Conservation (phyloP, 2,888 invertebrate species). For the Thysanoteuthis rhombus region DNA sequence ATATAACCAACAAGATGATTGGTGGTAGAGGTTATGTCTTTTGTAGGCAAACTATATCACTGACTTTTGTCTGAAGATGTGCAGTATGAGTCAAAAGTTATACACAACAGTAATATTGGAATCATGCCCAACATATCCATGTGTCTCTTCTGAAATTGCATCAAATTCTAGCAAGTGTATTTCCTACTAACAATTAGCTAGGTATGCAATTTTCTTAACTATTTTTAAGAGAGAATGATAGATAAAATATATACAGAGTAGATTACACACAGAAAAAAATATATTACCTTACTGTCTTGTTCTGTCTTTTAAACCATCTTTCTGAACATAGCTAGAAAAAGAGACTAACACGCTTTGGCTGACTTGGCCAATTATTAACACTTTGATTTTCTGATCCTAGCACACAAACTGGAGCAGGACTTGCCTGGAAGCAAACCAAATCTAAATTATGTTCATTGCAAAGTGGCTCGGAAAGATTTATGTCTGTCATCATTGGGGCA, state of each 20-base stretch:
- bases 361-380: slow-evolving; percentile 12
- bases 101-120: not conserved
- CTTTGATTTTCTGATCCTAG: not conserved
- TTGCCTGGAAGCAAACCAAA: not conserved
- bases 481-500: not conserved
- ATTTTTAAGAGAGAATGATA: not conserved
- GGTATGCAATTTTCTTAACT: not conserved
- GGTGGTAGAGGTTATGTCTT: no score
- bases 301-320: not conserved
- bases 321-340: not conserved
- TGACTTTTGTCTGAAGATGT: not conserved
- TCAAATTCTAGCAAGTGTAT: not conserved
- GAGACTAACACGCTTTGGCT: not conserved
- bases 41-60: no score
- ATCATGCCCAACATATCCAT: not conserved
- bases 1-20: no score
- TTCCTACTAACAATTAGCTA: not conserved
- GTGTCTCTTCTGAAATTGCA: not conserved
- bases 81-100: not conserved
- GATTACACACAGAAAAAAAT: not conserved
- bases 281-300: not conserved
- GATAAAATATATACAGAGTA: not conserved
- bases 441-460: slow-evolving; percentile 12
- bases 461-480: not conserved
- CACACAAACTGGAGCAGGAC: not conserved